Conservation (phyloP, 1,140 invertebrate genomes). For the Drosophila busckii region DNA sequence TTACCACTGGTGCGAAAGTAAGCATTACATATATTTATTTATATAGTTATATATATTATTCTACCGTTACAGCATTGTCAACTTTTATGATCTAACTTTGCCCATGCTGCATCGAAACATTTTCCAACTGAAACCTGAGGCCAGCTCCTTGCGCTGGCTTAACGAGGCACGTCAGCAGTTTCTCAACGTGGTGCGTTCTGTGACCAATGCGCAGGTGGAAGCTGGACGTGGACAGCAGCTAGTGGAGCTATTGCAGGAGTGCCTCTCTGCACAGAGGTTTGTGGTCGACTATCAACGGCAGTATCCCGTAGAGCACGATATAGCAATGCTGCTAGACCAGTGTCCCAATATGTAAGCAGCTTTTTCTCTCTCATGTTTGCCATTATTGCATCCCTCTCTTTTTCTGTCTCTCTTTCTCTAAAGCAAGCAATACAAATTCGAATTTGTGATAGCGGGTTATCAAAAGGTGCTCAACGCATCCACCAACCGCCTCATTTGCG, state of each 20-base stretch:
- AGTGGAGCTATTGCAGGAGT: constrained; percentile 82
- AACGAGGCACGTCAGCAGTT: constrained; percentile 80
- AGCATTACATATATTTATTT: neutral
- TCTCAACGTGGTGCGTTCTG: constrained; percentile 77
- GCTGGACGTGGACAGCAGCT: constrained; percentile 79
- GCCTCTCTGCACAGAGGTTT: constrained; percentile 84
- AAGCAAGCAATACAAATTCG: constrained; percentile 82
- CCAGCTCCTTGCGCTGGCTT: constrained; percentile 57
- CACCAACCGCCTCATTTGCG: constrained; percentile 40
- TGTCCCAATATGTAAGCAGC: constrained; percentile 83
- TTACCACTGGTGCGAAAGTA: constrained; percentile 62
- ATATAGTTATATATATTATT: neutral
- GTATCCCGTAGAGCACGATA: constrained; percentile 83
- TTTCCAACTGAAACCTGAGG: constrained; percentile 46
- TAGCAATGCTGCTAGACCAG: constrained; percentile 81
- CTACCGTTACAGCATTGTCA: constrained; percentile 81
- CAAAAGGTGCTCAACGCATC: constrained; percentile 44
- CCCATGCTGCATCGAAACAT: constrained; percentile 83
- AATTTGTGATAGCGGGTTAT: constrained; percentile 73
- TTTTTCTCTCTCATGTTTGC: constrained; percentile 57
- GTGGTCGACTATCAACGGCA: constrained; percentile 85
- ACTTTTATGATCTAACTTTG: constrained; percentile 83
- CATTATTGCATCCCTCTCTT: neutral
- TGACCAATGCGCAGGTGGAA: constrained; percentile 55
- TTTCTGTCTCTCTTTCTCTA: neutral